Percentiles rank a stretch among this genome's conserved stretches.
These are phyloP conservation scores for Mormyrops boulengeri DNA, from an alignment of 2,797 vertebrate species.

Conservation along the genomic window DNA sequence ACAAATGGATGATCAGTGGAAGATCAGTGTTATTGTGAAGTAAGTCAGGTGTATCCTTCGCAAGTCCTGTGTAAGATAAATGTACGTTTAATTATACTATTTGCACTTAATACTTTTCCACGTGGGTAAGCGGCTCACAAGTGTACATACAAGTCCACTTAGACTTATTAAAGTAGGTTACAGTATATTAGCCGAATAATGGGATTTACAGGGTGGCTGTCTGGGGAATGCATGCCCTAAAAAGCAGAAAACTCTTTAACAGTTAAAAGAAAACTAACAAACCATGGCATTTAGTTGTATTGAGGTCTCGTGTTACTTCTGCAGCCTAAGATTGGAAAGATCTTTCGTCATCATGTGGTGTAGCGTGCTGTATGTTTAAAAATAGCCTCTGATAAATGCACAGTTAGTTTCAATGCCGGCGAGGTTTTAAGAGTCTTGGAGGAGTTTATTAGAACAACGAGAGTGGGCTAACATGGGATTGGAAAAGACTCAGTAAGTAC, in stretches of 20 bases:
- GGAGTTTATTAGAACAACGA: neutral
- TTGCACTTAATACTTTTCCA: neutral
- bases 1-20: neutral
- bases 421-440: neutral
- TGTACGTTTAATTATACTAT: neutral
- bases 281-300: neutral
- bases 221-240: neutral
- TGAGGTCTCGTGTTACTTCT: neutral
- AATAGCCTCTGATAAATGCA: neutral
- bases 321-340: neutral
- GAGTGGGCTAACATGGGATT: neutral
- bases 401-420: neutral
- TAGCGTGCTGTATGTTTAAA: neutral
- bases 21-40: neutral
- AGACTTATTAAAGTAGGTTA: slow-evolving; percentile 2
- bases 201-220: neutral
- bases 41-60: neutral
- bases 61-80: neutral
- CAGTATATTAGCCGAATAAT: neutral
- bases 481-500: neutral
- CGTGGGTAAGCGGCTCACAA: neutral
- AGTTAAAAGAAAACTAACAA: neutral
- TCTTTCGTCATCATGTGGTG: neutral
- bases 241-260: neutral
- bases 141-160: neutral